phyloP scores from a whole-genome alignment of 2,888 invertebrate genomes.

The Thecophora atra region DNA sequence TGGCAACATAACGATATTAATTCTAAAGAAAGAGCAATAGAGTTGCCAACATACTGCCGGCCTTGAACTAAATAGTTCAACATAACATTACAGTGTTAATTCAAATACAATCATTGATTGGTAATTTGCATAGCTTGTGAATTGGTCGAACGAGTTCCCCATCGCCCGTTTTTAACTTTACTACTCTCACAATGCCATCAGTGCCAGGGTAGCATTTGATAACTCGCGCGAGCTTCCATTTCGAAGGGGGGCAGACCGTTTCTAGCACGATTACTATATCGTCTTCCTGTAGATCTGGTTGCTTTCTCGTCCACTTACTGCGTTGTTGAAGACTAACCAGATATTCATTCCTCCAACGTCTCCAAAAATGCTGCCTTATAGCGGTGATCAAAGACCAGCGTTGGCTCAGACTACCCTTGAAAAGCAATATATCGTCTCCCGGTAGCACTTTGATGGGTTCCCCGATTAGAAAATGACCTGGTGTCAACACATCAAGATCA shows the following conservation, averaged over 20 bases:
- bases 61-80: too few relatives aligned
- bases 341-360: conserved; percentile 5
- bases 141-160: not conserved
- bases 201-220: not conserved
- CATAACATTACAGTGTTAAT: too few relatives aligned
- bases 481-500: not conserved
- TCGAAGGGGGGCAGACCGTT: not conserved
- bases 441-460: not conserved
- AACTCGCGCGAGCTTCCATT: not conserved
- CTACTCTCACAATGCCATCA: not conserved
- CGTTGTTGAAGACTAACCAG: conserved; percentile 1
- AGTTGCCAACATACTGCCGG: too few relatives aligned
- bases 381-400: not conserved
- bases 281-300: not conserved
- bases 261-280: not conserved
- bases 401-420: not conserved
- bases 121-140: too few relatives aligned
- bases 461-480: not conserved
- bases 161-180: not conserved
- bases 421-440: not conserved
- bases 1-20: too few relatives aligned
- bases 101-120: too few relatives aligned
- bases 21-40: too few relatives aligned
- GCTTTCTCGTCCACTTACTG: not conserved
- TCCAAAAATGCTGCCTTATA: conserved; percentile 2